A percentile compares a stretch with the other conserved stretches of the same genome.
phyloP scores from a whole-genome alignment of 2,113 vertebrate species.

The Dasyprocta punctata region DNA sequence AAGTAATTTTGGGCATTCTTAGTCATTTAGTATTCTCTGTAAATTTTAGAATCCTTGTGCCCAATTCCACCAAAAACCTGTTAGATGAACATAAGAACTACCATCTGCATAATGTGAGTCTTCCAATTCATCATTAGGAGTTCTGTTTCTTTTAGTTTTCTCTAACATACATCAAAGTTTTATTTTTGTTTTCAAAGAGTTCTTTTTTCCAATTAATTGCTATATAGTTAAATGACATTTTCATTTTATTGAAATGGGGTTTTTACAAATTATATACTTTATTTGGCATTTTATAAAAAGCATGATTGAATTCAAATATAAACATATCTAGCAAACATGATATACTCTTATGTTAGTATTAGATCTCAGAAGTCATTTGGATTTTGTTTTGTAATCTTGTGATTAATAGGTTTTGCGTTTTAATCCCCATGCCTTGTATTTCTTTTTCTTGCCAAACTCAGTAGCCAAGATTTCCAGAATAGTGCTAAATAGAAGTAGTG shows the following conservation, averaged over 20 bases:
- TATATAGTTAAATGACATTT: background rate
- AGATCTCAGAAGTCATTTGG: background rate
- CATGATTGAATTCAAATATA: background rate
- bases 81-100: background rate
- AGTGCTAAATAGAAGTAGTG: background rate
- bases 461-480: slow-evolving; percentile 15
- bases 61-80: background rate
- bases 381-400: background rate
- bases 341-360: background rate
- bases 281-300: background rate
- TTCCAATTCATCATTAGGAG: background rate
- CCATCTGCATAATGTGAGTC: background rate
- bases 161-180: background rate
- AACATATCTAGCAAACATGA: background rate
- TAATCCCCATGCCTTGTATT: background rate
- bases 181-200: background rate
- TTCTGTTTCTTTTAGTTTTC: background rate
- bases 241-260: background rate
- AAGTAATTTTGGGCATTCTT: background rate
- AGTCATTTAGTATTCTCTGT: background rate
- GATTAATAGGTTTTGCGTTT: background rate
- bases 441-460: slow-evolving; percentile 8
- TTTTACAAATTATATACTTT: background rate
- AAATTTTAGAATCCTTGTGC: background rate
- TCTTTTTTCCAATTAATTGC: background rate